Evolutionary conservation across 2,113 vertebrate species (phyloP).

Genomic region (Plestiodon gilberti): DNA sequence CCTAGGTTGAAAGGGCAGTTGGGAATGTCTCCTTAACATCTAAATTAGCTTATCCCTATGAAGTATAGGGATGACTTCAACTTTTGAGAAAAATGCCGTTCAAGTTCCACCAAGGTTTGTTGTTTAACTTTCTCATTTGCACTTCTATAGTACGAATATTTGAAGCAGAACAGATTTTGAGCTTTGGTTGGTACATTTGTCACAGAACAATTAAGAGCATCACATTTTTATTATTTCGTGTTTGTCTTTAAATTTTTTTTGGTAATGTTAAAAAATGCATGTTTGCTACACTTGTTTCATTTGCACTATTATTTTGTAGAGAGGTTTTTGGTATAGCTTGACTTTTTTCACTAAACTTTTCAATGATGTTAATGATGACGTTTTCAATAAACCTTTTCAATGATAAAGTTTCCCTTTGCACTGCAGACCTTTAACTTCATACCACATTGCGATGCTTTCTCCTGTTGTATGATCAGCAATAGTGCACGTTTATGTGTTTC

Average conservation of each 20-base stretch:
- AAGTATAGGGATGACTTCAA: background rate
- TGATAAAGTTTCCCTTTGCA: background rate
- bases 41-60: background rate
- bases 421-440: background rate
- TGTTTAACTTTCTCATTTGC: conserved; percentile 1
- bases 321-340: background rate
- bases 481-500: background rate
- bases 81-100: background rate
- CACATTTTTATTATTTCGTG: conserved; percentile 40
- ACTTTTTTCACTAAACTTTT: background rate
- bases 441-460: background rate
- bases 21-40: background rate
- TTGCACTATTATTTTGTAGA: conserved; percentile 23
- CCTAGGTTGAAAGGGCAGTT: background rate
- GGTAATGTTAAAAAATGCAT: conserved; percentile 12
- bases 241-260: conserved; percentile 22
- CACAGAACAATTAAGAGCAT: conserved; percentile 34
- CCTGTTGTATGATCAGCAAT: conserved; percentile 24
- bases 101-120: background rate
- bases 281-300: conserved; percentile 44
- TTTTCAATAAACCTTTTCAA: too few relatives aligned
- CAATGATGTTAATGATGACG: too few relatives aligned
- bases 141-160: conserved; percentile 20
- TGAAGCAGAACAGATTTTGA: background rate
- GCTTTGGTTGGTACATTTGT: background rate